A percentile compares a stretch with the other conserved stretches of the same genome.
Conservation (phyloP, 2,113 vertebrate genomes). For the Stegostoma tigrinum region DNA sequence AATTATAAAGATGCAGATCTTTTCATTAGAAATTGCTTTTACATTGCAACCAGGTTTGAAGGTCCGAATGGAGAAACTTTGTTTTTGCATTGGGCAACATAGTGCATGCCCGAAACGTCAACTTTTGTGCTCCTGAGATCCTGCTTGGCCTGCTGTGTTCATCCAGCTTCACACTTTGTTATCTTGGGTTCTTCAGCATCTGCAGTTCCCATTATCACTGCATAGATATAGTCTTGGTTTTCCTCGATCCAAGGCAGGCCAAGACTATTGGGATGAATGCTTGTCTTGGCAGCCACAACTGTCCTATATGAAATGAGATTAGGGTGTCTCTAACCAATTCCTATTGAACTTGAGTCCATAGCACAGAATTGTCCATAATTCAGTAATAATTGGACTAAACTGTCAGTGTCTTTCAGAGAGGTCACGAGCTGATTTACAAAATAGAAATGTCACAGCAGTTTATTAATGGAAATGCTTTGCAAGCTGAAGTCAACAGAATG, state of each 20-base stretch:
- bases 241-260: neutral
- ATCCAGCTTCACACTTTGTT: too few relatives aligned
- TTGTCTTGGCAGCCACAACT: neutral
- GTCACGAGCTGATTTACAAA: neutral
- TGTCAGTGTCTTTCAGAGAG: constrained; percentile 2
- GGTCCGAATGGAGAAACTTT: neutral
- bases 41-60: neutral
- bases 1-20: neutral
- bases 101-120: too few relatives aligned
- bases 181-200: too few relatives aligned
- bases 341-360: neutral
- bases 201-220: too few relatives aligned
- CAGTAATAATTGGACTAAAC: neutral
- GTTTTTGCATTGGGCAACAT: neutral
- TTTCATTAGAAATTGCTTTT: neutral
- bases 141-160: too few relatives aligned
- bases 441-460: neutral
- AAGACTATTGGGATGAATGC: neutral
- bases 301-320: neutral
- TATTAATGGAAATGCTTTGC: neutral
- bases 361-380: neutral
- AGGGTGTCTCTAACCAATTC: neutral
- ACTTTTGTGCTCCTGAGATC: too few relatives aligned
- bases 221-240: neutral
- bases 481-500: neutral